phyloP scores from a whole-genome alignment of 2,797 vertebrate species.

The Gymnopithys bicolor region DNA sequence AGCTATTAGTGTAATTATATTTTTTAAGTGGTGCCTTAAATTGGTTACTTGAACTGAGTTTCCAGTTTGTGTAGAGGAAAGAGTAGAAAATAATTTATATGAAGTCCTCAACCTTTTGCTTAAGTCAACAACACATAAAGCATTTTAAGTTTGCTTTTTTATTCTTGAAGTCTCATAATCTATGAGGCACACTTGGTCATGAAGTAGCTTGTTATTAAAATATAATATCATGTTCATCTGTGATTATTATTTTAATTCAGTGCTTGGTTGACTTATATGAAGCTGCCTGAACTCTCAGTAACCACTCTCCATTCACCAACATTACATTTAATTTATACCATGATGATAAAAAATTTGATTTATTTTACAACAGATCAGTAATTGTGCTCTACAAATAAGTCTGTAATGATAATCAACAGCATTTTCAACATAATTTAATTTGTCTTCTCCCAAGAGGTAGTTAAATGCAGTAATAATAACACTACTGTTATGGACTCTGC shows the following conservation, averaged over 20 bases:
- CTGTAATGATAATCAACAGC: slow-evolving; percentile 88
- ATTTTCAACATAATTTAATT: slow-evolving; percentile 88
- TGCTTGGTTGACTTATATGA: slow-evolving; percentile 67
- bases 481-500: slow-evolving; percentile 82
- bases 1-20: slow-evolving; percentile 65
- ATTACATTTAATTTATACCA: slow-evolving; percentile 85
- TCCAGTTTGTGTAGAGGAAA: slow-evolving; percentile 50
- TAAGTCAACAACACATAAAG: slow-evolving; percentile 41
- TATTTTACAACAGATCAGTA: slow-evolving; percentile 90
- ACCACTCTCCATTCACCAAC: slow-evolving; percentile 70
- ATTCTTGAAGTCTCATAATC: slow-evolving; percentile 64
- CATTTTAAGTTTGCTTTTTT: slow-evolving; percentile 46
- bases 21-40: slow-evolving; percentile 61
- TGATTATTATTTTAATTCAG: slow-evolving; percentile 79
- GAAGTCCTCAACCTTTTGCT: slow-evolving; percentile 48
- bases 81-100: slow-evolving; percentile 64
- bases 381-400: slow-evolving; percentile 90
- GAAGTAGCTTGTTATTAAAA: slow-evolving; percentile 79
- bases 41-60: slow-evolving; percentile 56
- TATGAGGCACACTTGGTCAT: slow-evolving; percentile 65
- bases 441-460: slow-evolving; percentile 87
- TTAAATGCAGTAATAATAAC: slow-evolving; percentile 88
- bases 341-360: slow-evolving; percentile 89
- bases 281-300: slow-evolving; percentile 71
- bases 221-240: slow-evolving; percentile 66